Conservation (phyloP, 2,888 invertebrate species). For the Lepidochrysops patricia region DNA sequence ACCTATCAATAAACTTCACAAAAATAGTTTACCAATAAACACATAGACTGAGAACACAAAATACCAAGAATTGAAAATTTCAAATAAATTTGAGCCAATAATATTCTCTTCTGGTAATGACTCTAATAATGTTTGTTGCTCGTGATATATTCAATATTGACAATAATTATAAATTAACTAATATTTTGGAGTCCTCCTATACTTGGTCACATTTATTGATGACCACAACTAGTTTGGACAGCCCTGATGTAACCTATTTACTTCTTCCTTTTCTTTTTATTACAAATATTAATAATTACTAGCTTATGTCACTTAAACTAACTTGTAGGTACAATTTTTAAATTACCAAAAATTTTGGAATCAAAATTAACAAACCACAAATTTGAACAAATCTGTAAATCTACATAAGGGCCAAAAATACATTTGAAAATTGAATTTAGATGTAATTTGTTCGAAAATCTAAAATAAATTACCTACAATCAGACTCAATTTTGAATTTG, state of each 20-base stretch:
- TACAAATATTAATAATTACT: neutral
- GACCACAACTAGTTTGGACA: no score
- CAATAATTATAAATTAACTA: no score
- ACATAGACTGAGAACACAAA: no score
- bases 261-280: neutral
- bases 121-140: no score
- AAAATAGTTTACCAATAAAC: no score
- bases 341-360: neutral
- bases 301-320: constrained; percentile 1
- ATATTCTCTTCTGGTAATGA: no score
- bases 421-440: neutral
- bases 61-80: no score
- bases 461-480: constrained; percentile 66
- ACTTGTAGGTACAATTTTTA: neutral
- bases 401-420: neutral
- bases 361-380: constrained; percentile 28
- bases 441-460: constrained; percentile 31
- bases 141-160: no score
- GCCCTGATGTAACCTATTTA: neutral
- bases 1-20: no score
- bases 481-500: constrained; percentile 65
- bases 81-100: no score
- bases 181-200: no score
- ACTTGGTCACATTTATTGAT: no score
- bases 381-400: constrained; percentile 31